phyloP scores from a whole-genome alignment of 2,888 invertebrate species.

The Nemurella pictetii region DNA sequence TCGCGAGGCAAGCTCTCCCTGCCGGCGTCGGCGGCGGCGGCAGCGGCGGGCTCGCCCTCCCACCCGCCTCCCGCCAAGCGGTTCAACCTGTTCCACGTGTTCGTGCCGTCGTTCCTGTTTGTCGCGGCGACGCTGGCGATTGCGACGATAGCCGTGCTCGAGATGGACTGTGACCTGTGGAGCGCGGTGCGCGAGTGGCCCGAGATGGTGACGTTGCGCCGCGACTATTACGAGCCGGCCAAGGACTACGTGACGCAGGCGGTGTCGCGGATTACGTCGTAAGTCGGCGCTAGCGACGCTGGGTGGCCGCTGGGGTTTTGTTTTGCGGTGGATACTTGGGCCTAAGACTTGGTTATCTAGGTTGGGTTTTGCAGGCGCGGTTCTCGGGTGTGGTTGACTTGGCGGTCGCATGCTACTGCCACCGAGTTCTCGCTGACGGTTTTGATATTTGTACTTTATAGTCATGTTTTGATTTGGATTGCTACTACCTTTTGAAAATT shows the following conservation, averaged over 20 bases:
- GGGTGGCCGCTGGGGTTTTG: not conserved
- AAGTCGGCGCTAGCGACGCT: not conserved
- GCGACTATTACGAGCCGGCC: slow-evolving; percentile 81
- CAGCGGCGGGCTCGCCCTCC: slow-evolving; percentile 43
- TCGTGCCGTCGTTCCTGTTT: slow-evolving; percentile 76
- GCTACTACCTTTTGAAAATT: not conserved
- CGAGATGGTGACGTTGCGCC: slow-evolving; percentile 72
- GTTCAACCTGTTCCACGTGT: slow-evolving; percentile 70
- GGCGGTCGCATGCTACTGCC: not conserved
- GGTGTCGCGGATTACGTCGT: slow-evolving; percentile 27
- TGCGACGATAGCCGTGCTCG: slow-evolving; percentile 71
- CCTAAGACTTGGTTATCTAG: too few relatives aligned
- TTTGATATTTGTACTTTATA: not conserved
- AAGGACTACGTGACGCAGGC: slow-evolving; percentile 69
- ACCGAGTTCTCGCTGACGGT: not conserved
- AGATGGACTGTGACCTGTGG: slow-evolving; percentile 75
- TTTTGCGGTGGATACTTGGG: not conserved
- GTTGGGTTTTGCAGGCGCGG: not conserved
- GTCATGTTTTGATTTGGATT: not conserved
- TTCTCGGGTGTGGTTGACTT: not conserved
- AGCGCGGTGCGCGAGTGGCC: slow-evolving; percentile 71
- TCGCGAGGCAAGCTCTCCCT: slow-evolving; percentile 7
- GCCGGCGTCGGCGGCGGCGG: slow-evolving; percentile 17
- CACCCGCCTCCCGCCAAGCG: slow-evolving; percentile 50
- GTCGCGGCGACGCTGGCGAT: slow-evolving; percentile 70